Conservation (phyloP, 2,113 vertebrate species). For the Patagioenas fasciata region DNA sequence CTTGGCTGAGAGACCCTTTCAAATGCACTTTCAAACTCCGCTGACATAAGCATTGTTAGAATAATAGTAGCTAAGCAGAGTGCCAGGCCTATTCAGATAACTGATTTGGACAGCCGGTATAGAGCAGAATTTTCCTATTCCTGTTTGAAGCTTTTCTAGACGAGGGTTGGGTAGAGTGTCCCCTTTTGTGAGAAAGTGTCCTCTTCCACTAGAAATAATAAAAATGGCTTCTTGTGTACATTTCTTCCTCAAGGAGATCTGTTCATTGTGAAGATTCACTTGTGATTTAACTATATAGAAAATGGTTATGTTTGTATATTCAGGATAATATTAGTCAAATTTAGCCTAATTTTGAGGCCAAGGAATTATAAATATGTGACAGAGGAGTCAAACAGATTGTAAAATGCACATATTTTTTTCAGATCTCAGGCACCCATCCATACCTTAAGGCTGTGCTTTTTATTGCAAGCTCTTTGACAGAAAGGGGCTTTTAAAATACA, state of each 20-base stretch:
- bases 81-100: background rate
- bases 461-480: background rate
- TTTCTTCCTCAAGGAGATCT: background rate
- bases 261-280: background rate
- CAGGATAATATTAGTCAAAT: background rate
- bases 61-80: background rate
- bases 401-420: background rate
- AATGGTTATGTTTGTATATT: background rate
- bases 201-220: background rate
- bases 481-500: background rate
- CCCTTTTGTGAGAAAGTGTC: background rate
- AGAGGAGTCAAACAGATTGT: background rate
- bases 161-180: fast-evolving
- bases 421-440: background rate
- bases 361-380: background rate
- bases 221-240: background rate
- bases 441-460: background rate
- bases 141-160: background rate
- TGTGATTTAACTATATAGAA: background rate
- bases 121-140: background rate
- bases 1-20: background rate
- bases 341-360: background rate
- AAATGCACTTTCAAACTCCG: background rate
- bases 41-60: background rate
- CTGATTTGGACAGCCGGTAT: background rate